phyloP scores from a whole-genome alignment of 2,797 vertebrate genomes.

The Labroides dimidiatus region DNA sequence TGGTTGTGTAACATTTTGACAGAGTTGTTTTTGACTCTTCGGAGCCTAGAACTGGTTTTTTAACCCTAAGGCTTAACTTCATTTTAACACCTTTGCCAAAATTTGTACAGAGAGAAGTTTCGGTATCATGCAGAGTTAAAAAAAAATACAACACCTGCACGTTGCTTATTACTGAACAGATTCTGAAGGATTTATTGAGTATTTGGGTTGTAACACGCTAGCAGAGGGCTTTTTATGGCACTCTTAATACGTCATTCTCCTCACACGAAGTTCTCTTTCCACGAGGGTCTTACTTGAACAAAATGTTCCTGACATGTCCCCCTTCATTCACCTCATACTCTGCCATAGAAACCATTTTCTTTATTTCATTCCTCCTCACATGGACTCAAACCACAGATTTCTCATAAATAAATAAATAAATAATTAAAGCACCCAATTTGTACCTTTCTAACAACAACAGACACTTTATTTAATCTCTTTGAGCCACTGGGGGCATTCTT shows the following conservation, averaged over 20 bases:
- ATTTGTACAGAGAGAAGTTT: background rate
- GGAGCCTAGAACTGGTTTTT: conserved; percentile 48
- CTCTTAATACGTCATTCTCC: background rate
- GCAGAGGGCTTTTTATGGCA: background rate
- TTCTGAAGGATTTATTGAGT: background rate
- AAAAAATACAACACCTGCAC: background rate
- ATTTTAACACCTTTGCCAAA: conserved; percentile 10
- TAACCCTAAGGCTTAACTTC: conserved; percentile 16
- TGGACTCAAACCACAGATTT: conserved; percentile 2
- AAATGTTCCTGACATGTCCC: conserved; percentile 59
- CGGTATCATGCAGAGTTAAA: background rate
- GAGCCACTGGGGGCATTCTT: no score
- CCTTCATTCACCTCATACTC: conserved; percentile 14
- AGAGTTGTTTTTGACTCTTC: conserved; percentile 31
- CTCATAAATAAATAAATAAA: background rate
- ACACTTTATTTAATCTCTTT: background rate
- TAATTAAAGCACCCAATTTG: background rate
- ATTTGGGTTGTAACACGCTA: background rate
- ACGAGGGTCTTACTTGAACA: conserved; percentile 51
- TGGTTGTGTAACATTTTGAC: conserved; percentile 47
- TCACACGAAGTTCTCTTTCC: conserved; percentile 9
- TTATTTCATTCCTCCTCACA: conserved; percentile 7
- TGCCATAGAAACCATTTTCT: conserved; percentile 17
- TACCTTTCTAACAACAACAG: background rate
- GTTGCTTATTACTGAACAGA: background rate